Conservation (phyloP, 2,113 vertebrate species). For the Symphodus melops region DNA sequence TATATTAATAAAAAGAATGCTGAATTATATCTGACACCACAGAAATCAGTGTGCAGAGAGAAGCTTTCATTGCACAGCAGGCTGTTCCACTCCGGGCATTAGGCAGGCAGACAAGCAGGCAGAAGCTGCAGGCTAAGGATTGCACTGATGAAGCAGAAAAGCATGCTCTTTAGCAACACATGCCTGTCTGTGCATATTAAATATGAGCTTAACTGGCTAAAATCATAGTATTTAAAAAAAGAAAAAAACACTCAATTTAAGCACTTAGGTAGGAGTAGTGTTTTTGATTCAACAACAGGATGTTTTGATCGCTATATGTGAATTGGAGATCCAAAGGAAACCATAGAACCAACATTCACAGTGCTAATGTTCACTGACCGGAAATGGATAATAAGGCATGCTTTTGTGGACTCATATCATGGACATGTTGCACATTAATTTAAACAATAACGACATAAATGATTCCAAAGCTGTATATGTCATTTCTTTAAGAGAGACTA, state of each 20-base stretch:
- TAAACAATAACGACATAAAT: too few relatives aligned
- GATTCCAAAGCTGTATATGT: too few relatives aligned
- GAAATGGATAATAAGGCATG: not conserved
- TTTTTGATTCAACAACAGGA: conserved; percentile 31
- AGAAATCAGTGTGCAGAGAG: conserved; percentile 59
- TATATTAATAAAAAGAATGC: conserved; percentile 64
- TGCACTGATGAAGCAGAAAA: conserved; percentile 83
- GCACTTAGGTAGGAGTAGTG: not conserved
- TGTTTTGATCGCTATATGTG: conserved; percentile 40
- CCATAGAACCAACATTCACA: conserved; percentile 27
- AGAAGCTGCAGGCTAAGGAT: conserved; percentile 75
- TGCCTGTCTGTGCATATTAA: conserved; percentile 81
- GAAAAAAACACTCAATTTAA: conserved; percentile 29
- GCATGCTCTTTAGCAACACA: conserved; percentile 81
- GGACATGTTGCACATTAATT: conserved; percentile 25
- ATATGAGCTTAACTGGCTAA: conserved; percentile 57
- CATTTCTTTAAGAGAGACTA: too few relatives aligned
- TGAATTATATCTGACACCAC: conserved; percentile 63
- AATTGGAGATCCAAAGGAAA: conserved; percentile 26
- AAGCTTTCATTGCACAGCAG: conserved; percentile 70
- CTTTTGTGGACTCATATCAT: conserved; percentile 22
- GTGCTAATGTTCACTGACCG: conserved; percentile 1
- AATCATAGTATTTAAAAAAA: conserved; percentile 31
- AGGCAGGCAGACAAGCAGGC: conserved; percentile 75
- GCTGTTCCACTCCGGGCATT: conserved; percentile 66